Evolutionary conservation across 2,888 invertebrate genomes (phyloP).

Genomic region (Alcis repandata): DNA sequence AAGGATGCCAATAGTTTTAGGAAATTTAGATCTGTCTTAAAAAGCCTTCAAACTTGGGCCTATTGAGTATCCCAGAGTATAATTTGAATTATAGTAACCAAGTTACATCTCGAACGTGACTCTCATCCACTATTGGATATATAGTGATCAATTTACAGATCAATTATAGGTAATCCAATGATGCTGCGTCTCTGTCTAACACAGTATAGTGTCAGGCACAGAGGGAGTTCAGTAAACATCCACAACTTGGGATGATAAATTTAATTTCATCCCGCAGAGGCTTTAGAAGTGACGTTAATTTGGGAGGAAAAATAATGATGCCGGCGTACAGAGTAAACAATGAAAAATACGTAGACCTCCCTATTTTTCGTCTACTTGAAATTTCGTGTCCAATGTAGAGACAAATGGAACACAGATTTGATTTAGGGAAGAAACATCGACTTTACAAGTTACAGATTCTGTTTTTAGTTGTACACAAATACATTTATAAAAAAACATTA

Average conservation of each 20-base stretch:
- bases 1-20: too few relatives aligned
- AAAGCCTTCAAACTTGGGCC: too few relatives aligned
- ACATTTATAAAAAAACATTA: too few relatives aligned
- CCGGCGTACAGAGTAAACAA: constrained; percentile 15
- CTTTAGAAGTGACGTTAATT: constrained; percentile 30
- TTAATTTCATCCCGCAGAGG: constrained; percentile 20
- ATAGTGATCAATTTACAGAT: constrained; percentile 26
- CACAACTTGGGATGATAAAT: constrained; percentile 22
- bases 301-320: constrained; percentile 22
- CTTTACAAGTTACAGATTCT: too few relatives aligned
- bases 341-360: constrained; percentile 1
- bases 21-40: too few relatives aligned
- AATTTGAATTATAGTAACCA: constrained; percentile 4
- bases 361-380: not conserved
- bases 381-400: not conserved
- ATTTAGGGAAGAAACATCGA: too few relatives aligned
- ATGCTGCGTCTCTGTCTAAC: not conserved
- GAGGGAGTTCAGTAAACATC: constrained; percentile 25
- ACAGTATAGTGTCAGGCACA: constrained; percentile 2
- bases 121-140: constrained; percentile 24
- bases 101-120: constrained; percentile 31
- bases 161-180: constrained; percentile 26
- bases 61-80: not conserved
- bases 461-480: too few relatives aligned
- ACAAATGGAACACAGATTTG: not conserved